Percentiles rank a stretch among this genome's conserved stretches.
Evolutionary conservation across 1,140 invertebrate genomes (phyloP).

Genomic region (Magallana angulata): DNA sequence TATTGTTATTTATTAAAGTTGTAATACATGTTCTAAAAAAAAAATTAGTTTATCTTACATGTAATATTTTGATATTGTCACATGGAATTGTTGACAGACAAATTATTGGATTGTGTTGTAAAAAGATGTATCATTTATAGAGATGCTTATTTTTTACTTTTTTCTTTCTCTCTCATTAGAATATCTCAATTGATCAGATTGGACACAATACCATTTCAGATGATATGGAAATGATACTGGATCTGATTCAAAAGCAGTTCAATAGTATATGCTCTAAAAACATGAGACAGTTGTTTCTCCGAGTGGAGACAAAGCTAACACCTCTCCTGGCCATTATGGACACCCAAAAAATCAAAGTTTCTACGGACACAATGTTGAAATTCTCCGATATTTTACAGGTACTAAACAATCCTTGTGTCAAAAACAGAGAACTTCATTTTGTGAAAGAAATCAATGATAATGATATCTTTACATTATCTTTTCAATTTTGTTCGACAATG

Average conservation of each 20-base stretch:
- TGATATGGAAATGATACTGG: slow-evolving; percentile 59
- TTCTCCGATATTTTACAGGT: slow-evolving; percentile 79
- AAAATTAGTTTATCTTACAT: too few species aligned
- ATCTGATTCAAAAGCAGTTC: slow-evolving; percentile 62
- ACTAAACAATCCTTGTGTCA: neutral
- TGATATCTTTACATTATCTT: too few species aligned
- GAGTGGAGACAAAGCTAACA: slow-evolving; percentile 81
- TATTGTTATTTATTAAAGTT: too few species aligned
- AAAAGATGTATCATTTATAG: too few species aligned
- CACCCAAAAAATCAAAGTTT: slow-evolving; percentile 78
- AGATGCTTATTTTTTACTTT: neutral
- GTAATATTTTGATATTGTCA: too few species aligned
- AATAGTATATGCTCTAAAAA: slow-evolving; percentile 44
- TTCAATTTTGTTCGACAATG: too few species aligned
- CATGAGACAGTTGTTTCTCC: slow-evolving; percentile 79
- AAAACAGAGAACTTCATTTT: too few species aligned
- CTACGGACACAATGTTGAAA: slow-evolving; percentile 77
- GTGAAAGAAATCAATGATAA: too few species aligned
- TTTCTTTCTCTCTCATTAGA: neutral
- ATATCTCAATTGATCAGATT: slow-evolving; percentile 23
- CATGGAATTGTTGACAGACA: too few species aligned
- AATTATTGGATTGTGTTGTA: too few species aligned
- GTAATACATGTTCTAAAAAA: too few species aligned
- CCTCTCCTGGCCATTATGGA: slow-evolving; percentile 83
- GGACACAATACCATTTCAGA: slow-evolving; percentile 40